A percentile compares a stretch with the other conserved stretches of the same genome.
Evolutionary conservation across 2,888 invertebrate species (phyloP).

Genomic region (Torymus texanus): DNA sequence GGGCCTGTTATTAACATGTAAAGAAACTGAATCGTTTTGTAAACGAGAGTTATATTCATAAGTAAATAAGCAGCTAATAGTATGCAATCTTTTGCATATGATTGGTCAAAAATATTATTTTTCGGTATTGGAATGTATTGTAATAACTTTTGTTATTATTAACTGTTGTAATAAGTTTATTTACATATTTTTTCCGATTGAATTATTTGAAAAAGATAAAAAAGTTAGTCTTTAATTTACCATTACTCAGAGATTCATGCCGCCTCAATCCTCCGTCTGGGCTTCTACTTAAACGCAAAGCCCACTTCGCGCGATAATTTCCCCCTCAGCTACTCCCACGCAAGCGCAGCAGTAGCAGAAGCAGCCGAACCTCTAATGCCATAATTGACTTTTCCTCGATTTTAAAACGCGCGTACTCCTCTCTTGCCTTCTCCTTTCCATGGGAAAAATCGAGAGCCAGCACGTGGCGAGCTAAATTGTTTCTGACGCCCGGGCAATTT

Average conservation of each 20-base stretch:
- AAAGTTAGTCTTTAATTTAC: too few species aligned
- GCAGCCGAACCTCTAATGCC: slow-evolving; percentile 29
- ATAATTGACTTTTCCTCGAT: slow-evolving; percentile 56
- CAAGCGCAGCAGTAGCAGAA: not conserved
- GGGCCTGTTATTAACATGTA: slow-evolving; percentile 2
- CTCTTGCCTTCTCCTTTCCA: not conserved
- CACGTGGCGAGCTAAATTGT: slow-evolving; percentile 50
- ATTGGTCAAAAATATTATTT: too few species aligned
- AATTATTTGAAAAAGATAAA: not conserved
- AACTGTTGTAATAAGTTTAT: too few species aligned
- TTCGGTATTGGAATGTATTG: too few species aligned
- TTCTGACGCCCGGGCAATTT: slow-evolving; percentile 56
- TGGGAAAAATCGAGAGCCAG: not conserved
- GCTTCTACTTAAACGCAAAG: slow-evolving; percentile 3
- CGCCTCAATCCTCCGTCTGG: slow-evolving; percentile 23
- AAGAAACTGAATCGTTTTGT: slow-evolving; percentile 16
- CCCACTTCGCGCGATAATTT: slow-evolving; percentile 14
- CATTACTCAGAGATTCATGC: slow-evolving; percentile 11
- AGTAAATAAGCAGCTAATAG: too few species aligned
- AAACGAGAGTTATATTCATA: too few species aligned
- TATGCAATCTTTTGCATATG: too few species aligned
- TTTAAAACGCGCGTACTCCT: slow-evolving; percentile 42
- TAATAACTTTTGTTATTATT: too few species aligned
- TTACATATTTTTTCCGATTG: not conserved
- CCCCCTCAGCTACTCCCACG: not conserved